Evolutionary conservation across 92 coral and sea anemone genomes (phyloP).

Genomic region (Desmophyllum pertusum): DNA sequence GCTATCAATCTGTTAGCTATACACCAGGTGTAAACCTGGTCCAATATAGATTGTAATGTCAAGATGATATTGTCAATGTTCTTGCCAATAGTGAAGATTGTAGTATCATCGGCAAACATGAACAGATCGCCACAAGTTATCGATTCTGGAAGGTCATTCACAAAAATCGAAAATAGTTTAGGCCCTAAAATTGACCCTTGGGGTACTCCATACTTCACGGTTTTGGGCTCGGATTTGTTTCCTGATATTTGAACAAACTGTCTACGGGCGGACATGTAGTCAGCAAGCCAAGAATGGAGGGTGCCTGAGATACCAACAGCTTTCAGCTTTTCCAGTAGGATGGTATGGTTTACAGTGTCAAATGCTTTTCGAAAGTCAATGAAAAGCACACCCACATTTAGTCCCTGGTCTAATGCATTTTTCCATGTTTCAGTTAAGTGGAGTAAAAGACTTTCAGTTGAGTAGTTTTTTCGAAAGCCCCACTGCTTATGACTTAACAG

Average conservation of each 20-base stretch:
- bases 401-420: constrained; percentile 25
- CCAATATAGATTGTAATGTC: constrained; percentile 30
- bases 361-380: constrained; percentile 39
- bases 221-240: constrained; percentile 22
- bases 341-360: constrained; percentile 35
- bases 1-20: constrained; percentile 34
- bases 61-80: constrained; percentile 33
- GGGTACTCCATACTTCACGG: constrained; percentile 24
- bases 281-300: constrained; percentile 20
- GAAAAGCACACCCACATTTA: constrained; percentile 29
- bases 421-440: constrained; percentile 50
- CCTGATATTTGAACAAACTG: constrained; percentile 34
- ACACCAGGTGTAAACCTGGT: constrained; percentile 49
- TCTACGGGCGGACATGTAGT: constrained; percentile 15
- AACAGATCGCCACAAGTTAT: constrained; percentile 34
- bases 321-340: constrained; percentile 36
- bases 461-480: constrained; percentile 44
- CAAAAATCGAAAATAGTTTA: constrained; percentile 32
- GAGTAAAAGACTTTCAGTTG: constrained; percentile 38
- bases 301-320: constrained; percentile 21
- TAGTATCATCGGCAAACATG: constrained; percentile 55
- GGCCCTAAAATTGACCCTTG: constrained; percentile 50
- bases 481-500: constrained; percentile 33
- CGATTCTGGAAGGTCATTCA: constrained; percentile 43
- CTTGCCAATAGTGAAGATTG: constrained; percentile 32